Percentiles rank a stretch among this genome's conserved stretches.
Conservation (phyloP, 1,140 invertebrate species). For the Drosophila watanabei region DNA sequence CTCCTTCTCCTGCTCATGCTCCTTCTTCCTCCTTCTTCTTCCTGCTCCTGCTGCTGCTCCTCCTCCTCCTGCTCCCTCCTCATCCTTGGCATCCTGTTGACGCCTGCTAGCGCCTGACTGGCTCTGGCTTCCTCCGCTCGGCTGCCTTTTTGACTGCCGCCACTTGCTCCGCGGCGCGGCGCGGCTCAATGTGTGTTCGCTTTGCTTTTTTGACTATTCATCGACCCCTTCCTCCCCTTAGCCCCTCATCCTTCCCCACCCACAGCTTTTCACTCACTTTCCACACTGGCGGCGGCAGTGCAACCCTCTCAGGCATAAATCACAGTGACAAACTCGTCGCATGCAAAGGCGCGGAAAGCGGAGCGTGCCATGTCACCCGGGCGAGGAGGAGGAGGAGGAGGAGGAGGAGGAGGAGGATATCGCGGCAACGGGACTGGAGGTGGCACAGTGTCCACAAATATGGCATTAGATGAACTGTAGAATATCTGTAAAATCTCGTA, state of each 20-base stretch:
- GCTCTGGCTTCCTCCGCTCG: conserved; percentile 63
- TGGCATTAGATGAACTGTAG: neutral
- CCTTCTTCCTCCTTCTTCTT: neutral
- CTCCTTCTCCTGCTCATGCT: conserved; percentile 1
- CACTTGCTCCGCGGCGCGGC: conserved; percentile 9
- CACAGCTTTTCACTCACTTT: conserved; percentile 19
- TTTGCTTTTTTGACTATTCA: conserved; percentile 58
- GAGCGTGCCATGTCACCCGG: conserved; percentile 49
- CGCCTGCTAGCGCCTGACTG: conserved; percentile 73
- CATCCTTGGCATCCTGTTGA: conserved; percentile 68
- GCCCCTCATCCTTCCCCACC: too few relatives aligned
- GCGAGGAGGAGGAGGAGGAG: neutral
- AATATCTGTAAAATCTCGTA: neutral
- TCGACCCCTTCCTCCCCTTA: conserved; percentile 20
- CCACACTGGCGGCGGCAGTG: conserved; percentile 26
- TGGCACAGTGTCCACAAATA: neutral
- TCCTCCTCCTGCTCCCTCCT: neutral
- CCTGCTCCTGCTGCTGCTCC: neutral
- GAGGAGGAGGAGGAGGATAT: neutral
- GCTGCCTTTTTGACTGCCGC: conserved; percentile 54
- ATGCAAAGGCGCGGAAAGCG: conserved; percentile 61
- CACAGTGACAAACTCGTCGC: conserved; percentile 73
- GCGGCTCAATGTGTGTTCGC: neutral
- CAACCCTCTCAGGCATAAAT: conserved; percentile 81
- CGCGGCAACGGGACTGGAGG: neutral